These are phyloP conservation scores for Phrynosoma blainvillii DNA, from an alignment of 2,113 vertebrate genomes.

Conservation along the genomic window DNA sequence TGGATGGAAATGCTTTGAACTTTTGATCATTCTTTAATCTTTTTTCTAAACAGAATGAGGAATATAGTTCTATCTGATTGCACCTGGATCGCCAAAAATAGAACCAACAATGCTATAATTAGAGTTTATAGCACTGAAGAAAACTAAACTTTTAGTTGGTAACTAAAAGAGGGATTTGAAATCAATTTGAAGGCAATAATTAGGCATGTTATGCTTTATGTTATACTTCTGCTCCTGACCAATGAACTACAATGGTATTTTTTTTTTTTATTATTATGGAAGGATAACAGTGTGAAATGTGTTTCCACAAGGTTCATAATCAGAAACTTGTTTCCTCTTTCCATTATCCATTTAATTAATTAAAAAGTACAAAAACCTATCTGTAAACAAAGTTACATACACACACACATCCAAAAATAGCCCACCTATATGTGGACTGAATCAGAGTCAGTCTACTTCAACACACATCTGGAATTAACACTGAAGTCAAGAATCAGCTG, in stretches of 20 bases:
- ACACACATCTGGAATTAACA: too few relatives aligned
- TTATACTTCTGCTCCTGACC: background rate
- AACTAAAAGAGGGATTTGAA: background rate
- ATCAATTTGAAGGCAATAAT: background rate
- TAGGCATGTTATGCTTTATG: background rate
- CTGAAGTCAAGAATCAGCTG: too few relatives aligned
- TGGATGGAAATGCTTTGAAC: background rate
- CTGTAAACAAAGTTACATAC: background rate
- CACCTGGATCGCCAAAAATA: background rate
- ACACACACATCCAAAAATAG: background rate
- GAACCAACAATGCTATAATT: background rate
- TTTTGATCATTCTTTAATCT: background rate
- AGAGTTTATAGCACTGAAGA: background rate
- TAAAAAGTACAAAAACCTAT: background rate
- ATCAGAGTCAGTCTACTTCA: too few relatives aligned
- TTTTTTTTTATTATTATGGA: background rate
- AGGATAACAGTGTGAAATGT: background rate
- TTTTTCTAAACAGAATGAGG: background rate
- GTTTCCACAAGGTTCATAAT: background rate
- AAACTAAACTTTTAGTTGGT: background rate
- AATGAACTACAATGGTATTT: slow-evolving; percentile 14
- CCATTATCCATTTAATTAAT: background rate
- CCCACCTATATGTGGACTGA: background rate
- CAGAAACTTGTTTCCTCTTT: background rate
- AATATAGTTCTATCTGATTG: background rate